Conservation (phyloP, 2,888 invertebrate genomes). For the Cephus pygmeus region DNA sequence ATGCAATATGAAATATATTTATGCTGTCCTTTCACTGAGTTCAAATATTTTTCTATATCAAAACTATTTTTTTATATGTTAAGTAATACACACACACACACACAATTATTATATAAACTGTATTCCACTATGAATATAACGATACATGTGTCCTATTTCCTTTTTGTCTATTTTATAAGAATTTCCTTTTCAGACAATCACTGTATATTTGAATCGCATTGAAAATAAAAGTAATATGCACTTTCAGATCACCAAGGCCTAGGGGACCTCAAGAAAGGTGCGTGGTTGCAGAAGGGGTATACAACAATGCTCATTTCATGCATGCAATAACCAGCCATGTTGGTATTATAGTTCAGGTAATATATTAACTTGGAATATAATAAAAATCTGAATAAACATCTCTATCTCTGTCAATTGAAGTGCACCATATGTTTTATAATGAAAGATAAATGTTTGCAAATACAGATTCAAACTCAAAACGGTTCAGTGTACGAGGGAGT, state of each 20-base stretch:
- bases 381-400: not conserved
- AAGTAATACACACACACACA: not conserved
- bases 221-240: not conserved
- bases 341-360: constrained; percentile 80
- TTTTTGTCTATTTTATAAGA: not conserved
- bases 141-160: not conserved
- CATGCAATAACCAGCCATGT: constrained; percentile 88
- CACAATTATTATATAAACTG: not conserved
- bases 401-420: not conserved
- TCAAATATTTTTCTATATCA: not conserved
- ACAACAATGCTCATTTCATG: constrained; percentile 91
- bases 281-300: constrained; percentile 85
- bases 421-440: not conserved
- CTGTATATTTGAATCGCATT: not conserved
- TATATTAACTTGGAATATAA: constrained; percentile 10
- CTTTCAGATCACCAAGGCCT: constrained; percentile 75
- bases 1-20: not conserved
- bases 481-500: constrained; percentile 90
- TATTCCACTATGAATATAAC: not conserved
- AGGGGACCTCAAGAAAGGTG: constrained; percentile 68
- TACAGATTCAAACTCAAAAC: constrained; percentile 81
- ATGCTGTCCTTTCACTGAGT: not conserved
- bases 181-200: not conserved
- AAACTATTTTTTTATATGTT: not conserved
- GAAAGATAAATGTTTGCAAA: constrained; percentile 4